Evolutionary conservation across 1,140 invertebrate species (phyloP).

Genomic region (Orchesella cincta): DNA sequence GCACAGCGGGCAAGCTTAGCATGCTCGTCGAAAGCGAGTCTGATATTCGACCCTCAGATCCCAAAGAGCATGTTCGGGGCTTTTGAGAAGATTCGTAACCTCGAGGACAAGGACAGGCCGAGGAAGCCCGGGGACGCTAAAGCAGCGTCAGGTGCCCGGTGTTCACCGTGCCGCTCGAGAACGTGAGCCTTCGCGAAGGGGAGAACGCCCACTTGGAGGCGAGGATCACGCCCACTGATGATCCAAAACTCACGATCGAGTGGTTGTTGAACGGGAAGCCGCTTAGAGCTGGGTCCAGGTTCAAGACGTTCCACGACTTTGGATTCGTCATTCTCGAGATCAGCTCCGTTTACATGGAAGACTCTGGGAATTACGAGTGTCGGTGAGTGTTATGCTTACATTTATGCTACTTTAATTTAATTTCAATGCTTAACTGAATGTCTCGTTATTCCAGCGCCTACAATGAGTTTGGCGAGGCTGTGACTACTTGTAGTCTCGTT

Average conservation of each 20-base stretch:
- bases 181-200: slow-evolving; percentile 80
- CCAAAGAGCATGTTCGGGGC: slow-evolving; percentile 91
- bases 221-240: slow-evolving; percentile 85
- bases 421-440: no score
- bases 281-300: slow-evolving; percentile 81
- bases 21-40: slow-evolving; percentile 84
- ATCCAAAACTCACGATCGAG: slow-evolving; percentile 76
- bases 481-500: slow-evolving; percentile 86
- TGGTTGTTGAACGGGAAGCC: slow-evolving; percentile 95
- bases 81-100: slow-evolving; percentile 84
- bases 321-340: slow-evolving; percentile 93
- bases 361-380: slow-evolving; percentile 90
- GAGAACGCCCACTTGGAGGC: slow-evolving; percentile 95
- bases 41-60: slow-evolving; percentile 92
- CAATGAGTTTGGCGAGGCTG: slow-evolving; percentile 79
- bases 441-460: slow-evolving; percentile 59
- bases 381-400: no score
- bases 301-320: slow-evolving; percentile 89
- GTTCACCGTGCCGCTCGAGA: slow-evolving; percentile 85
- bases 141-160: slow-evolving; percentile 81
- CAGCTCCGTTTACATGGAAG: slow-evolving; percentile 90
- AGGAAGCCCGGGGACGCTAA: slow-evolving; percentile 67
- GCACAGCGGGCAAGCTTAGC: slow-evolving; percentile 80
- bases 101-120: slow-evolving; percentile 81
- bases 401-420: no score